Conservation (phyloP, 2,113 vertebrate species). For the Petroica traversi region DNA sequence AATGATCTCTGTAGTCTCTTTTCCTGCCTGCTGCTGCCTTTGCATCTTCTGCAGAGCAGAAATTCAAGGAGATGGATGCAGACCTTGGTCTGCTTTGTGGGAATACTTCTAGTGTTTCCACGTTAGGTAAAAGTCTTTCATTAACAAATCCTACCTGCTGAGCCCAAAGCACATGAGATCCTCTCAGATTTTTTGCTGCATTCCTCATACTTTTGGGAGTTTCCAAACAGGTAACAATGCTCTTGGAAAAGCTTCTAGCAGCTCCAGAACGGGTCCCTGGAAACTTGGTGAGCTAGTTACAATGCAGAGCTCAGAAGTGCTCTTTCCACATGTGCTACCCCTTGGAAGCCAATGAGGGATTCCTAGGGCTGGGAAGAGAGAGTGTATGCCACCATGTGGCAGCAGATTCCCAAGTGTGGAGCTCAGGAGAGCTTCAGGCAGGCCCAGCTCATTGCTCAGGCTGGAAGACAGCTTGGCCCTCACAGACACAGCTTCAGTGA, state of each 20-base stretch:
- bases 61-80: background rate
- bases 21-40: background rate
- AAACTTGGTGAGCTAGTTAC: background rate
- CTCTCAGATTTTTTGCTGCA: constrained; percentile 11
- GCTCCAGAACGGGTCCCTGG: background rate
- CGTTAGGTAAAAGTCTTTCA: background rate
- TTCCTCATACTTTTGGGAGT: background rate
- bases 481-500: background rate
- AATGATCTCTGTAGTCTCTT: background rate
- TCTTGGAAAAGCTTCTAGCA: constrained; percentile 16
- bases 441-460: background rate
- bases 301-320: background rate
- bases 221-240: background rate
- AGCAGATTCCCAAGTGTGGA: constrained; percentile 12
- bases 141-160: background rate
- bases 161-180: background rate
- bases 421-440: background rate
- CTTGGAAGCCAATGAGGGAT: constrained; percentile 13
- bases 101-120: background rate
- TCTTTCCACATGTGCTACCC: background rate
- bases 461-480: background rate
- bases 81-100: background rate
- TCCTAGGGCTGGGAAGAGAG: constrained; percentile 10
- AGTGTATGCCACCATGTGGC: constrained; percentile 58
- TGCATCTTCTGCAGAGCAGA: background rate